Evolutionary conservation across 2,888 invertebrate genomes (phyloP).

Genomic region (Nipponacmea schrenckii): DNA sequence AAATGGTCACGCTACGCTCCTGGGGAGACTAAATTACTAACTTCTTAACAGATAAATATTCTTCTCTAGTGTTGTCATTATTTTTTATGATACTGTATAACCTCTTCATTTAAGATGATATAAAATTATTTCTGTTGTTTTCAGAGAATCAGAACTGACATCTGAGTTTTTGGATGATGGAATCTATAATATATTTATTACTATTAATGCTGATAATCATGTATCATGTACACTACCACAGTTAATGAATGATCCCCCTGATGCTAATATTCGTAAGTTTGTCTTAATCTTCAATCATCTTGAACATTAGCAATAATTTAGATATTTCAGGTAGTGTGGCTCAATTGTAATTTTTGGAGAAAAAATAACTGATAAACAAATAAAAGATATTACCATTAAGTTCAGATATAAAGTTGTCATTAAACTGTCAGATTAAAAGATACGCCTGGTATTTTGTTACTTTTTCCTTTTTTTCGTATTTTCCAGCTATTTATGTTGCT

Average conservation of each 20-base stretch:
- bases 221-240: constrained; percentile 32
- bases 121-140: constrained; percentile 13
- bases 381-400: too few relatives aligned
- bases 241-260: constrained; percentile 37
- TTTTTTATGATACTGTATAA: too few relatives aligned
- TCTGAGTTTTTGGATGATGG: constrained; percentile 33
- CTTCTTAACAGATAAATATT: too few relatives aligned
- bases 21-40: too few relatives aligned
- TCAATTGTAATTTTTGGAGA: too few relatives aligned
- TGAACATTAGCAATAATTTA: background rate
- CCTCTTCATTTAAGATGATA: too few relatives aligned
- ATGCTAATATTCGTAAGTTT: constrained; percentile 50
- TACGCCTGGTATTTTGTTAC: background rate
- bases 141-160: constrained; percentile 36
- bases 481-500: constrained; percentile 55
- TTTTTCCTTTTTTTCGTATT: constrained; percentile 11
- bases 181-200: constrained; percentile 39
- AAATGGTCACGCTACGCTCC: too few relatives aligned
- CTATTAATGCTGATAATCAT: constrained; percentile 8
- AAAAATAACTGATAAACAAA: too few relatives aligned
- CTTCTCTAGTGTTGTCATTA: too few relatives aligned
- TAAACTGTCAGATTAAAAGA: too few relatives aligned
- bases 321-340: too few relatives aligned
- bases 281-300: background rate
- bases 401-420: too few relatives aligned